A percentile compares a stretch with the other conserved stretches of the same genome.
phyloP scores from a whole-genome alignment of 2,888 invertebrate genomes.

The Ophioninae sp. region DNA sequence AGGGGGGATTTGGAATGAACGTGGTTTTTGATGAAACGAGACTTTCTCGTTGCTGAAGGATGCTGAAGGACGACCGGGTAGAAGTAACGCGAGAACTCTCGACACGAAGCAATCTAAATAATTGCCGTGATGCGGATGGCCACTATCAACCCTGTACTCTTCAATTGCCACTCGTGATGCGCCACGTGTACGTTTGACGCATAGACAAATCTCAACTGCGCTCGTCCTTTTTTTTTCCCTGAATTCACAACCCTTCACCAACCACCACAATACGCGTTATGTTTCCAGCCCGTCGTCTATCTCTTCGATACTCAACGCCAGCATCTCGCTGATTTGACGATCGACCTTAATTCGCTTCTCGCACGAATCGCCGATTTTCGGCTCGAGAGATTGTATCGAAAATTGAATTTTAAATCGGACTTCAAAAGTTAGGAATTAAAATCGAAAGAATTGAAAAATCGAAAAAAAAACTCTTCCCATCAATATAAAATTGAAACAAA shows the following conservation, averaged over 20 bases:
- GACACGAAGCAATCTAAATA: conserved; percentile 70
- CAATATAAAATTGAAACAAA: too few species aligned
- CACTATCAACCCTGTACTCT: conserved; percentile 39
- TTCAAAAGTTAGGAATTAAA: too few species aligned
- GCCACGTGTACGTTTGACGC: not conserved
- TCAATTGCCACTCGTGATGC: conserved; percentile 37
- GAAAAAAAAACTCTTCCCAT: too few species aligned
- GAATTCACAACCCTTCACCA: conserved; percentile 37
- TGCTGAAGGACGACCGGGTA: conserved; percentile 13
- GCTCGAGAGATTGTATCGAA: too few species aligned
- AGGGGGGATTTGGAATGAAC: not conserved
- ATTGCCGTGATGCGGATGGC: conserved; percentile 68
- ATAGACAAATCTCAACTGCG: conserved; percentile 5
- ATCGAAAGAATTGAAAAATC: too few species aligned
- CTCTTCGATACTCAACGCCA: too few species aligned
- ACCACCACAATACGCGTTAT: too few species aligned
- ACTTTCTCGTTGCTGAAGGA: conserved; percentile 37
- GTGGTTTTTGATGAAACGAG: conserved; percentile 24
- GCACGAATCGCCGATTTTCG: too few species aligned
- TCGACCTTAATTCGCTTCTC: too few species aligned
- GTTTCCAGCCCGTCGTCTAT: conserved; percentile 11
- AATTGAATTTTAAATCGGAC: too few species aligned
- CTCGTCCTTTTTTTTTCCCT: conserved; percentile 38
- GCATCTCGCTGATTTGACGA: too few species aligned
- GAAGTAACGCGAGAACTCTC: conserved; percentile 65